Conservation (phyloP, 2,113 vertebrate species). For the Chamaea fasciata region DNA sequence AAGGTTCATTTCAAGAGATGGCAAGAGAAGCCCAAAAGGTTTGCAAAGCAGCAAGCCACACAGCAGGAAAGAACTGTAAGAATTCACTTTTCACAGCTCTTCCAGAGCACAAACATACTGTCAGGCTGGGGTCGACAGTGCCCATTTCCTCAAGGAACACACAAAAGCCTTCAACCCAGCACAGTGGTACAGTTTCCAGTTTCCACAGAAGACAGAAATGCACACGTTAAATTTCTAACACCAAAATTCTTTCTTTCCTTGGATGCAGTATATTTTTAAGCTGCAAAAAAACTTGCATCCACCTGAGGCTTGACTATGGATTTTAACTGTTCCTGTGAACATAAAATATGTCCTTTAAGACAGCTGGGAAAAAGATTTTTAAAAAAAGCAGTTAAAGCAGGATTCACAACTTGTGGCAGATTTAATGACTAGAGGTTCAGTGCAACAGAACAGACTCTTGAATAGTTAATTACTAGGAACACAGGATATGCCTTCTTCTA, state of each 20-base stretch:
- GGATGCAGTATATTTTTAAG: not conserved
- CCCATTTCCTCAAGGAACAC: not conserved
- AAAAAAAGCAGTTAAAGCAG: not conserved
- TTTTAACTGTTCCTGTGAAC: not conserved
- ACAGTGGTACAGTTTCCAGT: not conserved
- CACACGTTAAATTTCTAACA: not conserved
- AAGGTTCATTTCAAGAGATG: not conserved
- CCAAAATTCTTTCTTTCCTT: not conserved
- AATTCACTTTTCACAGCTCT: not conserved
- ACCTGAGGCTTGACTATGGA: not conserved
- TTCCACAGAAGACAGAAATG: not conserved
- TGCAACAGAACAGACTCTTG: not conserved
- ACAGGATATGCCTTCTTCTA: constrained; percentile 53
- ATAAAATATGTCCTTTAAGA: not conserved
- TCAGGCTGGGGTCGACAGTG: accelerated
- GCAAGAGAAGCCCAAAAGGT: not conserved
- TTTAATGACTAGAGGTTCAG: not conserved
- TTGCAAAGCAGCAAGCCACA: not conserved
- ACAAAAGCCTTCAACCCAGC: not conserved
- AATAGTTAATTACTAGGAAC: constrained; percentile 59
- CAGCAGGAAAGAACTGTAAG: not conserved
- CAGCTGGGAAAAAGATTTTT: not conserved
- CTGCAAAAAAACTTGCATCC: not conserved
- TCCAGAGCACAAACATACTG: not conserved
- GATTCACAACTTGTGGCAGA: not conserved